Evolutionary conservation across 2,888 invertebrate genomes (phyloP), one percentile per base, ranked within the genome.

Genomic region (Laothoe populi): DNA sequence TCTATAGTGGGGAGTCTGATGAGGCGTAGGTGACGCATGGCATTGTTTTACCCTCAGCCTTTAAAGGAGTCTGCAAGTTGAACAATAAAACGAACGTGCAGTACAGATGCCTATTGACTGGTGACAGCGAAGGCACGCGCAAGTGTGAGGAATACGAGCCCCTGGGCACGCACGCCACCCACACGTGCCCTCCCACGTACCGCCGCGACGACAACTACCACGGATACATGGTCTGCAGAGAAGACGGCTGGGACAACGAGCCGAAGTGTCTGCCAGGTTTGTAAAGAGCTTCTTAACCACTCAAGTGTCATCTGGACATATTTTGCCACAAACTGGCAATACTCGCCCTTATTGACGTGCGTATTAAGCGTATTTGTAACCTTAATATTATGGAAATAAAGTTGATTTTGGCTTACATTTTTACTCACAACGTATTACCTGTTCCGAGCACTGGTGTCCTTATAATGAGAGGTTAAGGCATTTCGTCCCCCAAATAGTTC

Each of bases 251-350:
- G 86, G 76, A 81, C 68, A 69, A 81, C 65, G 64, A 71, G 8
- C 78, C 83, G 2, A 68, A 64, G 2, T 88, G 88, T 70, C 61
- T 65, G 5, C 79, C 86, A 83, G 88, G 86, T 88, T 75, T 78
- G 83, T 23, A 57, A 19, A 19, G 2, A 44, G 7, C 2, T 3
- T 44, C 4, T 44, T n/a, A n/a, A n/a, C n/a, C n/a, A n/a, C n/a
- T n/a, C n/a, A n/a, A n/a, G n/a, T n/a, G n/a, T n/a, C n/a, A n/a
- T n/a, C n/a, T n/a, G n/a, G n/a, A n/a, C n/a, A n/a, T n/a, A n/a
- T n/a, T n/a, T n/a, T n/a, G n/a, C n/a, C n/a, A n/a, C n/a, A n/a
- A n/a, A n/a, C n/a, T n/a, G n/a, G n/a, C n/a, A n/a, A n/a, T n/a
- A n/a, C n/a, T n/a, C n/a, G n/a, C n/a, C n/a, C n/a, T n/a, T n/a